A percentile compares a stretch with the other conserved stretches of the same genome.
These are phyloP conservation scores for Hydrotaea cyrtoneurina DNA, from an alignment of 2,888 invertebrate species.

Conservation along the genomic window DNA sequence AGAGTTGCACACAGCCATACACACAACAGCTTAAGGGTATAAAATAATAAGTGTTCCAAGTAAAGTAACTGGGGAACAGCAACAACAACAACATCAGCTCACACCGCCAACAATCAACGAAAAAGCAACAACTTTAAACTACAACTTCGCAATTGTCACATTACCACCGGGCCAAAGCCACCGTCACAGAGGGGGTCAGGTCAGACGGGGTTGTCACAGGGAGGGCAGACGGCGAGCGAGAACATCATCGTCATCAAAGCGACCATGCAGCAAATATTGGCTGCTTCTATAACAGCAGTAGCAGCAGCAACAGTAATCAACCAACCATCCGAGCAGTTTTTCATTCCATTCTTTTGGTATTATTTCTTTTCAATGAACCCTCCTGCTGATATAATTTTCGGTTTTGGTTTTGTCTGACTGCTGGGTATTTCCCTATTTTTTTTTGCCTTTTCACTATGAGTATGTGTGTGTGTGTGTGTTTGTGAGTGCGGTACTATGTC, in stretches of 20 bases:
- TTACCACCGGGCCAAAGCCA: constrained; percentile 20
- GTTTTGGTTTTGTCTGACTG: constrained; percentile 34
- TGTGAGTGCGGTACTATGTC: constrained; percentile 6
- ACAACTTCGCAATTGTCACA: constrained; percentile 54
- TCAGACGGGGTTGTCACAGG: too few relatives aligned
- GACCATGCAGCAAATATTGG: constrained; percentile 49
- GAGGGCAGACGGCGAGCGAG: neutral
- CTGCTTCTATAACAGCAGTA: constrained; percentile 8
- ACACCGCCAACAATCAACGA: constrained; percentile 30
- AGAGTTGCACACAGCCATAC: constrained; percentile 30
- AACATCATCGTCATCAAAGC: constrained; percentile 18
- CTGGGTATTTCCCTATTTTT: constrained; percentile 17
- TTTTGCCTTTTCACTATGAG: constrained; percentile 37
- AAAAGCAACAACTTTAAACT: constrained; percentile 42
- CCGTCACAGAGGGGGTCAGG: neutral
- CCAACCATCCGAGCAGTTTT: neutral
- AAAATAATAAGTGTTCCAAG: constrained; percentile 50
- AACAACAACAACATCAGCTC: neutral
- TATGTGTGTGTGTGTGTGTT: neutral
- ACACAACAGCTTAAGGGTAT: constrained; percentile 42
- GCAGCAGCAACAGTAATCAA: neutral
- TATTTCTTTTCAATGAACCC: constrained; percentile 54
- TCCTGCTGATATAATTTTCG: constrained; percentile 51
- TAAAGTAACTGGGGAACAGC: constrained; percentile 35
- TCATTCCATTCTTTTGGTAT: constrained; percentile 38